Conservation (phyloP, 2,888 invertebrate species). For the Cheilosia impressa region DNA sequence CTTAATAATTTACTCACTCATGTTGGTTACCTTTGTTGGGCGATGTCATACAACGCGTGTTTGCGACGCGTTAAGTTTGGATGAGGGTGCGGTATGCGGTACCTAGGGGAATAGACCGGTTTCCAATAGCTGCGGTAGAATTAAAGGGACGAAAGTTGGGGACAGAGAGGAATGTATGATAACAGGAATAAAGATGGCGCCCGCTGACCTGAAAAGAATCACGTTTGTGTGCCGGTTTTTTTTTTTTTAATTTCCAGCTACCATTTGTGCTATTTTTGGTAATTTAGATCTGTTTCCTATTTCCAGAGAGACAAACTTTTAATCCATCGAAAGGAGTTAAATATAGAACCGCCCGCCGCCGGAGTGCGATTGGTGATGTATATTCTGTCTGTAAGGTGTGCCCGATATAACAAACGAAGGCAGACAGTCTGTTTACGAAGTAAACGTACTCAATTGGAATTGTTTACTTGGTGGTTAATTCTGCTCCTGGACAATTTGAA, state of each 20-base stretch:
- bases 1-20: conserved; percentile 28
- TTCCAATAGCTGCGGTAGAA: not conserved
- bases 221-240: not conserved
- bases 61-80: not conserved
- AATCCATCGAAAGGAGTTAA: not conserved
- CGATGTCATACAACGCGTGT: conserved; percentile 26
- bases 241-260: not conserved
- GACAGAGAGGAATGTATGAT: not conserved
- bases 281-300: not conserved
- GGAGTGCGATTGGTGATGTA: no score
- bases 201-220: conserved; percentile 3
- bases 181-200: not conserved
- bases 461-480: no score
- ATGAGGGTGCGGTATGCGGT: not conserved
- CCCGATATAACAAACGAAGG: no score
- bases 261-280: not conserved
- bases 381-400: no score
- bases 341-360: not conserved
- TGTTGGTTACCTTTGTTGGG: conserved; percentile 7
- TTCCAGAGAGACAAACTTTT: conserved; percentile 3
- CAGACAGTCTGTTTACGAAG: no score
- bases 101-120: not conserved
- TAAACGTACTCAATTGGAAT: no score
- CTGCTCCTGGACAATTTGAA: no score
- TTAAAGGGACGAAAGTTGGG: not conserved